phyloP scores from a whole-genome alignment of 1,140 invertebrate species.

The Drosophila kanapiae region DNA sequence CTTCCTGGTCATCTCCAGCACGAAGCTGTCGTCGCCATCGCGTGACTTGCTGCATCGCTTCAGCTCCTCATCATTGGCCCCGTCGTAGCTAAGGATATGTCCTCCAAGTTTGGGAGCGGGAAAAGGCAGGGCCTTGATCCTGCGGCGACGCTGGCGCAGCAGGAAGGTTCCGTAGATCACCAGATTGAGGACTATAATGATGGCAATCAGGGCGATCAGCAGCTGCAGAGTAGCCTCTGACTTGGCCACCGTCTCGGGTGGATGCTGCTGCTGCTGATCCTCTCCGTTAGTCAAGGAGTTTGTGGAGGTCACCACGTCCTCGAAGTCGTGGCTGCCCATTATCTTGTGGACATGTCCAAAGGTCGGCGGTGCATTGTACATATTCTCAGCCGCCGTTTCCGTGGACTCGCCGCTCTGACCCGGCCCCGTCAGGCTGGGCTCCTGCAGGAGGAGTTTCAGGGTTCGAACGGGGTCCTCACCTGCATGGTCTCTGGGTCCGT shows the following conservation, averaged over 20 bases:
- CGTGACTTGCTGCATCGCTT: constrained; percentile 78
- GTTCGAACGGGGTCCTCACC: constrained; percentile 78
- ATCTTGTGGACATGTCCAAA: constrained; percentile 67
- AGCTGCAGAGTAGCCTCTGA: constrained; percentile 88
- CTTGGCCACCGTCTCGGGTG: constrained; percentile 65
- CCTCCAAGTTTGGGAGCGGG: constrained; percentile 69
- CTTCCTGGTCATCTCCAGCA: constrained; percentile 77
- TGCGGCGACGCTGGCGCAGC: constrained; percentile 70
- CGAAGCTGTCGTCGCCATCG: constrained; percentile 83
- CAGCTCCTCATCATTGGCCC: constrained; percentile 83
- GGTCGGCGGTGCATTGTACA: constrained; percentile 84
- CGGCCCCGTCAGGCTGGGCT: constrained; percentile 36
- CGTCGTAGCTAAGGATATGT: constrained; percentile 77
- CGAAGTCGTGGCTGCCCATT: constrained; percentile 27
- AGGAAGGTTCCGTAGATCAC: constrained; percentile 77
- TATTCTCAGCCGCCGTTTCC: constrained; percentile 72
- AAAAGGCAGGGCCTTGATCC: constrained; percentile 50
- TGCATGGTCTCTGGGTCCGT: constrained; percentile 70
- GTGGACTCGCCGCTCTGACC: constrained; percentile 43
- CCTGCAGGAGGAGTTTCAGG: constrained; percentile 74
- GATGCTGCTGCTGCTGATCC: constrained; percentile 9
- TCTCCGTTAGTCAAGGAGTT: constrained; percentile 3
- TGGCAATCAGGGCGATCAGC: constrained; percentile 91
- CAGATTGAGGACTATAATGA: constrained; percentile 94
- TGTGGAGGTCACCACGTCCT: constrained; percentile 30